Evolutionary conservation across 2,113 vertebrate species (phyloP).

Genomic region (Xiphias gladius): DNA sequence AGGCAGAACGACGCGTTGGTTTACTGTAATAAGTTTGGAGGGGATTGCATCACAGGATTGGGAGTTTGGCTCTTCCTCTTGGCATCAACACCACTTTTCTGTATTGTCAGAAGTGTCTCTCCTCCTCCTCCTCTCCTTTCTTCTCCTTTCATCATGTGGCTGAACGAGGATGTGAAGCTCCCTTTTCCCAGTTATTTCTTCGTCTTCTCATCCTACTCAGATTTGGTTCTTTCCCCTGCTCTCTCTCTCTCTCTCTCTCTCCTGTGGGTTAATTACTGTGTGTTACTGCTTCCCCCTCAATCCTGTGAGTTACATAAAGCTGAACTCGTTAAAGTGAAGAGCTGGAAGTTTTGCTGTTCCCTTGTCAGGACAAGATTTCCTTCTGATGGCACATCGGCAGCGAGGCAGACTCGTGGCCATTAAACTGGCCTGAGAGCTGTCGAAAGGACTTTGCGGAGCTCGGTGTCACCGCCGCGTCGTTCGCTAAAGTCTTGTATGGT

Average conservation of each 20-base stretch:
- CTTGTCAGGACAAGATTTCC: constrained; percentile 30
- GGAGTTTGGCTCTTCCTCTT: constrained; percentile 33
- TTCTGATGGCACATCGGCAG: constrained; percentile 2
- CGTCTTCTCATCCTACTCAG: constrained; percentile 37
- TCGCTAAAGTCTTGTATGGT: neutral
- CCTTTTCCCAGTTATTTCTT: neutral
- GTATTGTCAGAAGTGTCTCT: constrained; percentile 53
- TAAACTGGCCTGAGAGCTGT: constrained; percentile 50
- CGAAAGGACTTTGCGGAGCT: constrained; percentile 14
- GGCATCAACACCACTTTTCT: constrained; percentile 52
- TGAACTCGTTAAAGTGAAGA: constrained; percentile 56
- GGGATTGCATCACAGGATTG: constrained; percentile 42
- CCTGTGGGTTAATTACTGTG: constrained; percentile 64
- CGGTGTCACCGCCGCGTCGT: neutral
- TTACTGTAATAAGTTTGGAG: constrained; percentile 28
- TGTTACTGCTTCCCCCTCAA: constrained; percentile 52
- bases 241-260: constrained; percentile 33
- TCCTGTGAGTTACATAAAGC: constrained; percentile 60
- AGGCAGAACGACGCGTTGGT: constrained; percentile 15
- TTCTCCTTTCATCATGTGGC: constrained; percentile 65
- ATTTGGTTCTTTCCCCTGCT: constrained; percentile 25
- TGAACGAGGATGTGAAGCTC: constrained; percentile 23
- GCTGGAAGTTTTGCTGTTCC: constrained; percentile 37
- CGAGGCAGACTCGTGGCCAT: constrained; percentile 26
- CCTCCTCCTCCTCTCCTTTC: constrained; percentile 41